Percentiles rank a stretch among this genome's conserved stretches.
Evolutionary conservation across 2,113 vertebrate species (phyloP).

Genomic region (Mormyrus iriodes): DNA sequence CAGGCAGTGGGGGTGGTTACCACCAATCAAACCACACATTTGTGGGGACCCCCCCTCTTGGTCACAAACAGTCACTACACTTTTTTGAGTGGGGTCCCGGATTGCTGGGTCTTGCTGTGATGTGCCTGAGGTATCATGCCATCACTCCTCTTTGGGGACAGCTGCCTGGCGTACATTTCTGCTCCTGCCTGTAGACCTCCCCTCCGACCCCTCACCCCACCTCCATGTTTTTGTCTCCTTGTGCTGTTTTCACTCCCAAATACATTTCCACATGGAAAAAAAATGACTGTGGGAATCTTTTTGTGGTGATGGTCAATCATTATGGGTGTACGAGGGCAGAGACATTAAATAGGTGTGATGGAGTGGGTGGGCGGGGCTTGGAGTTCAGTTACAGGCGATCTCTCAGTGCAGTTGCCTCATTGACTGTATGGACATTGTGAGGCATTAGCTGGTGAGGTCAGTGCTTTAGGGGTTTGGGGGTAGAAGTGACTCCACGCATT

Average conservation of each 20-base stretch:
- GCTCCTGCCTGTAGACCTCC: not conserved
- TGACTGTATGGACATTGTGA: not conserved
- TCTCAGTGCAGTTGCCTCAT: not conserved
- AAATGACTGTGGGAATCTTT: not conserved
- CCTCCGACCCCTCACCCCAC: not conserved
- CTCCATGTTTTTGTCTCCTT: not conserved
- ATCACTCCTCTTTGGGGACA: not conserved
- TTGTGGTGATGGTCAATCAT: not conserved
- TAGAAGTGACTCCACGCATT: not conserved
- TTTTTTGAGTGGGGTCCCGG: not conserved
- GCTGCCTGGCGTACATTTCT: not conserved
- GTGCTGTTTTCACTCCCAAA: not conserved
- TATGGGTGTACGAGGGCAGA: not conserved
- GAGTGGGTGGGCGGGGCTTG: not conserved
- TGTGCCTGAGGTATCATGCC: not conserved
- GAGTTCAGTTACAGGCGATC: not conserved
- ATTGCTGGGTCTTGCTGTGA: not conserved
- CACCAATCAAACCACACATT: not conserved
- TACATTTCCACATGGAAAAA: not conserved
- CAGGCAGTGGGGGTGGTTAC: not conserved
- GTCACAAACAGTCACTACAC: not conserved
- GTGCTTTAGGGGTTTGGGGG: not conserved
- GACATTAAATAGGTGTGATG: not conserved
- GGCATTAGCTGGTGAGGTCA: conserved; percentile 9
- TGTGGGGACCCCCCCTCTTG: not conserved